Percentiles rank a stretch among this genome's conserved stretches.
Evolutionary conservation across 2,888 invertebrate species (phyloP).

Genomic region (Formica aserva): DNA sequence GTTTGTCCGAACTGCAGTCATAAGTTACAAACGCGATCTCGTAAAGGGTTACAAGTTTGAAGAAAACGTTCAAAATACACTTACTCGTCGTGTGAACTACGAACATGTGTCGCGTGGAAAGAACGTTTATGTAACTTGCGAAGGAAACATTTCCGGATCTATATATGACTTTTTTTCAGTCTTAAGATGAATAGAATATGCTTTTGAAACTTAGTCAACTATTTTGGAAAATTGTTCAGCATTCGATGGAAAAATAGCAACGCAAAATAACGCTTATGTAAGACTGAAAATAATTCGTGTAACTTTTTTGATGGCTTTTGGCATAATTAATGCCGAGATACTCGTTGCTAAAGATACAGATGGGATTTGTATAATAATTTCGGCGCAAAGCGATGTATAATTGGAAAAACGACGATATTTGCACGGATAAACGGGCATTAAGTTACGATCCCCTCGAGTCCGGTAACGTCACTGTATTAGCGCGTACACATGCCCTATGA

Average conservation of each 20-base stretch:
- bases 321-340: background rate
- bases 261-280: background rate
- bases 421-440: constrained; percentile 47
- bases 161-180: background rate
- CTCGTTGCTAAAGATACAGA: background rate
- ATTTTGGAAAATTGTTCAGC: background rate
- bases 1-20: constrained; percentile 2
- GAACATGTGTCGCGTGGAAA: background rate
- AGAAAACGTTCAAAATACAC: background rate
- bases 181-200: background rate
- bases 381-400: background rate
- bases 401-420: constrained; percentile 44
- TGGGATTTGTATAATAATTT: background rate
- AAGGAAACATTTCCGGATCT: background rate
- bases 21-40: background rate
- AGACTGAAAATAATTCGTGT: background rate
- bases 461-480: constrained; percentile 55
- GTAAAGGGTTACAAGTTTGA: constrained; percentile 24
- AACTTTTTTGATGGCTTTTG: background rate
- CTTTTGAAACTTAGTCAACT: background rate
- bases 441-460: constrained; percentile 38
- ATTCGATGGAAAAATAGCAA: background rate
- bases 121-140: background rate
- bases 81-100: constrained; percentile 5
- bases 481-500: constrained; percentile 56